Base-by-base conservation (phyloP, 2,113 vertebrate genomes). In the Spheniscus mendiculus region DNA sequence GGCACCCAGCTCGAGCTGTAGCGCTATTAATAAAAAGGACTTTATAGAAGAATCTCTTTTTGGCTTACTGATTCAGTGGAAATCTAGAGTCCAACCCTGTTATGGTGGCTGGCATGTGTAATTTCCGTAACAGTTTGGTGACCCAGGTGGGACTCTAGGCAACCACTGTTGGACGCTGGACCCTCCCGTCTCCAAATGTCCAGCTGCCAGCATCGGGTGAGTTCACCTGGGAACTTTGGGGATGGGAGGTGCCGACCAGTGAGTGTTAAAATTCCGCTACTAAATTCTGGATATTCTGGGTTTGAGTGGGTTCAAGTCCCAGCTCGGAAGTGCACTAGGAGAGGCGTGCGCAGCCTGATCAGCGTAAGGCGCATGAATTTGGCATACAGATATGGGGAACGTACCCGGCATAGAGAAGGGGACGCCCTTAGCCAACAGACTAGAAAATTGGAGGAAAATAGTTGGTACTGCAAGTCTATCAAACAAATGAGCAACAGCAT, bases 21-120 rank as follows among this genome's bases (percentile, higher is more conserved):
- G 50, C 2, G 25, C 25, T 52, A 52, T 15, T 26, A 25, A 26
- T 52, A 26, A 52, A 52, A 52, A 26, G 50, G 23, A 49, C 13
- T 78, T 58, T 15, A 63, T 2, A 34, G 11, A 53, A 77, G 30
- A 73, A 16, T 67, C 47, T 49, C 27, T 59, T 73, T 32, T 29
- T 0, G 1, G 44, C 1, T 50, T 22, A 6, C 2, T 16, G 59
- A 17, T 63, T 44, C 44, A 1, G 5, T 1, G 2, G 21, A 36
- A 85, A 20, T 22, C 32, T 12, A 4, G 49, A 65, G 23, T 34
- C 1, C 2, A 47, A 38, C 29, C 18, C 45, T 45, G 27, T 11
- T 59, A 36, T 15, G 26, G 38, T 56, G 47, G 73, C 40, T 76
- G 82, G 34, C 29, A 9, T 25, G 30, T 5, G 7, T 17, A 34